Base-by-base conservation (phyloP, 1,140 invertebrate genomes). In the Littorina saxatilis region DNA sequence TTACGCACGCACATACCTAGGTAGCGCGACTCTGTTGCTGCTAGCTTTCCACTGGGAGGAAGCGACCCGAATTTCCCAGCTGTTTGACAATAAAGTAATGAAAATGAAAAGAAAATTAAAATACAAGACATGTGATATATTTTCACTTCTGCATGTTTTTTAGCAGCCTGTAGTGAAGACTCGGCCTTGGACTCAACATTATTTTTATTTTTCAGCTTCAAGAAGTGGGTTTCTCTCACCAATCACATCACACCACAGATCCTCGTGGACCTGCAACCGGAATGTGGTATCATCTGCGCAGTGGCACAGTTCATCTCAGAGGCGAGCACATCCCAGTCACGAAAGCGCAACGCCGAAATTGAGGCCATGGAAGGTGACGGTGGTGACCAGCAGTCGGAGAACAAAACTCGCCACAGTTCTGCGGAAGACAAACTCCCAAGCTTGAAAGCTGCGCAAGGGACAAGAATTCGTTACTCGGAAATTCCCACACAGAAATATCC, bases 171-270 rank as follows among this genome's bases (percentile, higher is more conserved):
- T n/a, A n/a, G n/a, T n/a, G n/a, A n/a, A n/a, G n/a, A n/a, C n/a
- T n/a, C n/a, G n/a, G n/a, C n/a, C n/a, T n/a, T n/a, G n/a, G n/a
- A n/a, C n/a, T n/a, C n/a, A n/a, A n/a, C n/a, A n/a, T n/a, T n/a
- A n/a, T n/a, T n/a, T n/a, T n/a, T 29, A 9, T 72, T 2, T 87
- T 87, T 27, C 84, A 95, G 95, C 82, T 96, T 95, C 91, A 95
- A 96, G 83, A 95, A 96, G 86, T 99, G 98, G 98, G 94, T 96
- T 77, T 93, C 95, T 37, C 93, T 99, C 23, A 96, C 96, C 5
- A 95, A 95, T 86, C 94, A 95, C 88, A 95, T 98, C 2, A 95
- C 94, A 85, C 93, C 95, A 93, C 92, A 88, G 7, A 80, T 91
- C 3, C 40, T 92, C 32, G 52, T 83, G 29, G 63, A 85, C 39